Base-by-base conservation (phyloP, 1,140 invertebrate species). In the Doryteuthis pealeii region DNA sequence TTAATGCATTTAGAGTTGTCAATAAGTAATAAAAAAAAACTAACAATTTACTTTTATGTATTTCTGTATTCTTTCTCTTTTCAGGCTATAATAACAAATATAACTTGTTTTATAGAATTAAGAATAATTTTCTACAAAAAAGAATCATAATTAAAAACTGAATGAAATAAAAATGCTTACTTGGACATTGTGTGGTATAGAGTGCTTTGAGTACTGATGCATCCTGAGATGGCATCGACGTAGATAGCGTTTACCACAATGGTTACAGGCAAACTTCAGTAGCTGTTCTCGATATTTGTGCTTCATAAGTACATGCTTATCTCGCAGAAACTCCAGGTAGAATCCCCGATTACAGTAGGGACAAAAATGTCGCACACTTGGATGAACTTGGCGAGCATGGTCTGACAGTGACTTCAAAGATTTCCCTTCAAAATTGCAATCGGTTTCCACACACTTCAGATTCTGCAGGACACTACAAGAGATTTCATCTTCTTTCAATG, bases 221-320 rank as follows among this genome's bases (percentile, higher is more conserved):
- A 68, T 68, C 31, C 32, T 26, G n/a, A 68, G 66, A 68, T 68
- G 66, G 28, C 66, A 68, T 33, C 66, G n/a, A 6, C 66, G 66
- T 32, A 68, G 66, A 68, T 68, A 68, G n/a, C 66, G 66, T 30
- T 68, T 68, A 4, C 66, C 66, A 68, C 66, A 68, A 4, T 32
- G 32, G 32, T 31, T 68, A 33, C 66, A 68, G 18, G 66, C 66
- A 68, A 68, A 68, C 66, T 68, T 68, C 66, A 68, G 30, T 10
- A 68, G 32, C 31, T 68, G 66, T 30, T 68, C 66, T 12, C 66
- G 28, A 22, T 68, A 68, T 26, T 68, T 68, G 30, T 68, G 66
- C 66, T 68, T 68, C 66, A 68, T 68, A 22, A 68, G 66, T 10
- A 68, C 66, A 68, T 68, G 66, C 32, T 68, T 68, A 32, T 68